A percentile compares a stretch with the other conserved stretches of the same genome.
These are phyloP conservation scores for Colletes collaris DNA, from an alignment of 2,888 invertebrate genomes.

Conservation along the genomic window DNA sequence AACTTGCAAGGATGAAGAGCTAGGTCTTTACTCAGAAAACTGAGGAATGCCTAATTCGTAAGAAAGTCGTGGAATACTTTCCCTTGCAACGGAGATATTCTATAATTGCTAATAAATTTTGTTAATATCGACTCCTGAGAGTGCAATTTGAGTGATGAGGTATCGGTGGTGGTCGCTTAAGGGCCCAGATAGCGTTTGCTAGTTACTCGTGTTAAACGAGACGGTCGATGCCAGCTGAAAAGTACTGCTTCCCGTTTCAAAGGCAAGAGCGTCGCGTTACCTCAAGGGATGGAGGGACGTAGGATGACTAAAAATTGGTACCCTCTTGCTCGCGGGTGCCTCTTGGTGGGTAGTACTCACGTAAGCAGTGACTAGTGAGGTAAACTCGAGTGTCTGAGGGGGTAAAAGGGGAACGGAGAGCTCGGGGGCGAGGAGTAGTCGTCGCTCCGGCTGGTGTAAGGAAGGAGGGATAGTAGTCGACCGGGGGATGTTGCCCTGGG, in stretches of 20 bases:
- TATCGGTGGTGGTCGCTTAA: background rate
- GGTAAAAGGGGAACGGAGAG: conserved; percentile 28
- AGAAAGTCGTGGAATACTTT: no score
- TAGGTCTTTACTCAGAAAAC: no score
- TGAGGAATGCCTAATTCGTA: no score
- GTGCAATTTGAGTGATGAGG: no score
- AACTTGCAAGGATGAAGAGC: no score
- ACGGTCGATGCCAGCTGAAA: conserved; percentile 16
- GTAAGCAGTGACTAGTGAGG: conserved; percentile 79
- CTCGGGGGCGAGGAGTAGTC: conserved; percentile 50
- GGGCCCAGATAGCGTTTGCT: background rate
- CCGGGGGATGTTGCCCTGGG: conserved; percentile 60
- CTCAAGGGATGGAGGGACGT: conserved; percentile 36
- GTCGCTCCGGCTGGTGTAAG: conserved; percentile 53
- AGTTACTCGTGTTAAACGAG: conserved; percentile 24
- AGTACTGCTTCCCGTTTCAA: conserved; percentile 22
- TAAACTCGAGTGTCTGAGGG: conserved; percentile 77
- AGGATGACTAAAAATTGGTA: conserved; percentile 77
- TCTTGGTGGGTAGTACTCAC: conserved; percentile 79
- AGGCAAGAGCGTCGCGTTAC: conserved; percentile 37
- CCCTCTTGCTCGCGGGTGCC: conserved; percentile 78
- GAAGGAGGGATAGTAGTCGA: conserved; percentile 62
- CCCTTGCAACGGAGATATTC: no score
- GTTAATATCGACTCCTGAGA: no score
- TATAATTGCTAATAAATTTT: no score